Percentiles rank a stretch among this genome's conserved stretches.
phyloP scores from a whole-genome alignment of 2,797 vertebrate genomes.

The Novumbra hubbsi region DNA sequence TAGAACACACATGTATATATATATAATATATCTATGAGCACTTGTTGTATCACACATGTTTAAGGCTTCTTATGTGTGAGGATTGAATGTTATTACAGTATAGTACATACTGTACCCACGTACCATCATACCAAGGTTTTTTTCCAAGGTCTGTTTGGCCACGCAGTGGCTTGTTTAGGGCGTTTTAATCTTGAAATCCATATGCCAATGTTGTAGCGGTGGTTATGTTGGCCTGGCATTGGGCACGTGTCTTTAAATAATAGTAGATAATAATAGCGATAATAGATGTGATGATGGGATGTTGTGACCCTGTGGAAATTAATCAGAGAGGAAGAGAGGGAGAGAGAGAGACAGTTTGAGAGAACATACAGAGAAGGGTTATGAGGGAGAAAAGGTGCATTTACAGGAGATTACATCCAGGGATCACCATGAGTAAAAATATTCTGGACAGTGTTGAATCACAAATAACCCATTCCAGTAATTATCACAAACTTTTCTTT shows the following conservation, averaged over 20 bases:
- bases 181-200: neutral
- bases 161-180: neutral
- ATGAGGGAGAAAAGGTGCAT: neutral
- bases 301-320: neutral
- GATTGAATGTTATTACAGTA: too few species aligned
- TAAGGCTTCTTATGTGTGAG: neutral
- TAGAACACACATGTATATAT: neutral
- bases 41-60: neutral
- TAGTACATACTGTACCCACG: neutral
- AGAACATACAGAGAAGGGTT: neutral
- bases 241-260: neutral
- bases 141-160: neutral
- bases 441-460: neutral
- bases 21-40: neutral
- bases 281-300: neutral
- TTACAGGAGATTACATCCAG: neutral
- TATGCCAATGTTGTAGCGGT: neutral
- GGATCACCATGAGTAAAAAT: neutral
- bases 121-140: constrained; percentile 1
- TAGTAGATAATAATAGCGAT: too few species aligned
- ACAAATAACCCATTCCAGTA: neutral
- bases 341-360: constrained; percentile 1
- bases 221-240: neutral
- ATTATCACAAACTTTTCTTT: neutral
- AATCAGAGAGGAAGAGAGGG: neutral